Percentiles rank a stretch among this genome's conserved stretches.
phyloP scores from a whole-genome alignment of 1,140 invertebrate species.

The Trichonephila clavipes region DNA sequence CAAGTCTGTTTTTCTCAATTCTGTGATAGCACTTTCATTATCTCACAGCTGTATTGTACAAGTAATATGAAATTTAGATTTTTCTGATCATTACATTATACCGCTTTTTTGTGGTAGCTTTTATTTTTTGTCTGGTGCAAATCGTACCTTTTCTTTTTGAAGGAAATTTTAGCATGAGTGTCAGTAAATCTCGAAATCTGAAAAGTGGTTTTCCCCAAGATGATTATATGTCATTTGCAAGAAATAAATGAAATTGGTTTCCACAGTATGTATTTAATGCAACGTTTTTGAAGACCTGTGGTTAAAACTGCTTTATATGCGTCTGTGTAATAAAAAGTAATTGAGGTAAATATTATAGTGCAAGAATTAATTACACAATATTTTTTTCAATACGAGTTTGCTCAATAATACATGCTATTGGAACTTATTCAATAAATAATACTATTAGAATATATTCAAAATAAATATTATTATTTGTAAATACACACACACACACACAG shows the following conservation, averaged over 20 bases:
- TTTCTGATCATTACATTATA: neutral
- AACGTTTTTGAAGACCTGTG: too few relatives aligned
- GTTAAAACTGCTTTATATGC: too few relatives aligned
- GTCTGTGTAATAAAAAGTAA: too few relatives aligned
- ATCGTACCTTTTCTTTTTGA: neutral
- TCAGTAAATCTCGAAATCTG: neutral
- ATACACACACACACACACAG: too few relatives aligned
- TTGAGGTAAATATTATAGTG: too few relatives aligned
- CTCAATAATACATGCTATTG: too few relatives aligned
- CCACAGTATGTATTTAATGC: neutral
- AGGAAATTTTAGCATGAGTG: neutral
- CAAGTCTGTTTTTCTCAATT: neutral
- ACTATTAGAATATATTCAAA: too few relatives aligned
- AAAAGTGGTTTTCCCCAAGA: neutral
- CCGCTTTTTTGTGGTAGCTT: neutral
- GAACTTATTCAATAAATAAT: too few relatives aligned
- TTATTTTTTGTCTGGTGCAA: neutral
- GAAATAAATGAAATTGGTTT: neutral
- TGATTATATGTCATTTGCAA: neutral
- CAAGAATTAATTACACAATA: too few relatives aligned
- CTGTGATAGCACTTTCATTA: neutral
- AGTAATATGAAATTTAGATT: neutral
- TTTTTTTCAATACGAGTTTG: too few relatives aligned
- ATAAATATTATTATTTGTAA: too few relatives aligned
- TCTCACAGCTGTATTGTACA: neutral